Percentiles rank a stretch among this genome's conserved stretches.
Evolutionary conservation across 2,888 invertebrate genomes (phyloP).

Genomic region (Dynastes hyllus): DNA sequence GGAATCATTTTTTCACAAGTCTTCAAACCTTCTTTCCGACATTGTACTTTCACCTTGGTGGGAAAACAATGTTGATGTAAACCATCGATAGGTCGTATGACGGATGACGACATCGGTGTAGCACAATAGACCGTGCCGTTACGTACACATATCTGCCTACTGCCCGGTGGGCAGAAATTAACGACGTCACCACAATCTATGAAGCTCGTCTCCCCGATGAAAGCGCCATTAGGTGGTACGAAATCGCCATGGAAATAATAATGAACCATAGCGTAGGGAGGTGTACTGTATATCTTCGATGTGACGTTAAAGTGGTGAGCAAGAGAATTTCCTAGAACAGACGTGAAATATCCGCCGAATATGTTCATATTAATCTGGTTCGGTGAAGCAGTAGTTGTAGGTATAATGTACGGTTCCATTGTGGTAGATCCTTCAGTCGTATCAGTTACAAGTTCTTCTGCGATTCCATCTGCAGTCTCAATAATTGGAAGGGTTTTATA

Average conservation of each 20-base stretch:
- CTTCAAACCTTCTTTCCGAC: background rate
- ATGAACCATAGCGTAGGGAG: conserved; percentile 32
- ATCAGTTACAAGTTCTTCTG: background rate
- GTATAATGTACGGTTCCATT: conserved; percentile 18
- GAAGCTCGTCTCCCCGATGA: conserved; percentile 13
- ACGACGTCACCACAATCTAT: background rate
- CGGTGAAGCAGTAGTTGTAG: background rate
- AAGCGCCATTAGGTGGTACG: background rate
- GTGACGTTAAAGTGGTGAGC: conserved; percentile 31
- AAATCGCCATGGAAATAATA: conserved; percentile 13
- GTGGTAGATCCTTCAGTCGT: conserved; percentile 14
- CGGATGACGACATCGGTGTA: background rate
- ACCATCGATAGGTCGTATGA: background rate
- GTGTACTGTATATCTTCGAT: conserved; percentile 21
- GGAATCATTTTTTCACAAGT: conserved; percentile 19
- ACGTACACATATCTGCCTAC: conserved; percentile 1
- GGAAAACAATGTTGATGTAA: background rate
- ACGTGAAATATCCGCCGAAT: conserved; percentile 31
- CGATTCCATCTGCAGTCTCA: background rate
- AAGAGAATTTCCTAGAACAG: conserved; percentile 16
- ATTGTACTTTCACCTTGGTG: background rate
- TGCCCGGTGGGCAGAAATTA: conserved; percentile 15
- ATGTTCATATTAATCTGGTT: conserved; percentile 16
- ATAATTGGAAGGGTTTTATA: conserved; percentile 12
- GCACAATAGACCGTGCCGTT: conserved; percentile 27